A percentile compares a stretch with the other conserved stretches of the same genome.
Conservation (phyloP, 2,113 vertebrate species). For the Oostethus manadensis region DNA sequence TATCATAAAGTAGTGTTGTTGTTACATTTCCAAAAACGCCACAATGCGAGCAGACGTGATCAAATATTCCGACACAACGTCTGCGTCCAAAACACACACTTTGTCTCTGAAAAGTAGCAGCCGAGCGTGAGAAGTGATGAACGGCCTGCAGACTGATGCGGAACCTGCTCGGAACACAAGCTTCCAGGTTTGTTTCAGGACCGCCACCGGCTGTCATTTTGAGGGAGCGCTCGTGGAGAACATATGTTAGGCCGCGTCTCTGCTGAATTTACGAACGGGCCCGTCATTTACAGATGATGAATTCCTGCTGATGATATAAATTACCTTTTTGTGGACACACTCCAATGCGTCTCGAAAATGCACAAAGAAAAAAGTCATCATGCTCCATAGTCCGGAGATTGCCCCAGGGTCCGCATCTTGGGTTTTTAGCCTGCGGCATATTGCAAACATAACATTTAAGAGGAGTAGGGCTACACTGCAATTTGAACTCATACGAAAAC, state of each 20-base stretch:
- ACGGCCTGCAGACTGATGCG: not conserved
- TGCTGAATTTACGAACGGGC: not conserved
- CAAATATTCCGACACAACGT: not conserved
- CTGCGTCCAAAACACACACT: slow-evolving; percentile 5
- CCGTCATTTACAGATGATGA: no score
- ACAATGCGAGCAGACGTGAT: not conserved
- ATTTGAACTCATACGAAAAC: no score
- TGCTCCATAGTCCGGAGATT: no score
- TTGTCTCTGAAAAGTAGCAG: slow-evolving; percentile 7
- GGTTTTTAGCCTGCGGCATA: no score
- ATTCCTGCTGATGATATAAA: not conserved
- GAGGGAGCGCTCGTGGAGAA: not conserved
- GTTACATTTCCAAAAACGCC: no score
- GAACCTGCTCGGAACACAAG: no score
- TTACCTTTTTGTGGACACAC: not conserved
- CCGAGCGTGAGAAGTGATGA: not conserved
- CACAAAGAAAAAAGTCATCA: no score
- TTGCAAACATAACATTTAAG: no score
- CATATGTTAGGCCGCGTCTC: not conserved
- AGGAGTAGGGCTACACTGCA: no score
- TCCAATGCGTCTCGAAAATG: not conserved
- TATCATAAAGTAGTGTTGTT: not conserved
- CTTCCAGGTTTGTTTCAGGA: slow-evolving; percentile 2
- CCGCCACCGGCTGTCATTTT: slow-evolving; percentile 6
- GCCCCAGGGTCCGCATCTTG: no score